These are phyloP conservation scores for Lasioglossum calceatum DNA, from an alignment of 2,888 invertebrate genomes.

Conservation along the genomic window DNA sequence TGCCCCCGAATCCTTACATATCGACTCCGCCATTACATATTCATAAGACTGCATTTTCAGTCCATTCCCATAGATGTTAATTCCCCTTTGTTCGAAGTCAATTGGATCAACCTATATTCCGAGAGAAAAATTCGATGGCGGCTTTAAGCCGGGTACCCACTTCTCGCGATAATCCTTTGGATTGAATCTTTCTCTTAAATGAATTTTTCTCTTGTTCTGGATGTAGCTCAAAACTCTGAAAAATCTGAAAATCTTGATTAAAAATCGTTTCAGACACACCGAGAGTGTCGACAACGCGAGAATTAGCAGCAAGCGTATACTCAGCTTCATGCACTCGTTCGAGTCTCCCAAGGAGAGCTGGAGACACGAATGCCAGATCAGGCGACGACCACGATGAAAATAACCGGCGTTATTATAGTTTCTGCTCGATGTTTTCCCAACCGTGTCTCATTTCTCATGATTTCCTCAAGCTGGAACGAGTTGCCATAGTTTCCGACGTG, in stretches of 20 bases:
- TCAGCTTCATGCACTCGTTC: conserved; percentile 4
- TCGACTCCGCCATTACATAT: background rate
- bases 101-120: background rate
- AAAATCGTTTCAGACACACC: too few relatives aligned
- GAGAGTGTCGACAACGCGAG: background rate
- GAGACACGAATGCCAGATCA: conserved; percentile 45
- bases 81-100: background rate
- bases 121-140: conserved; percentile 1
- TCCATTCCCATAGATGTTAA: background rate
- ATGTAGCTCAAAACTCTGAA: too few relatives aligned
- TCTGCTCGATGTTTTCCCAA: conserved; percentile 1
- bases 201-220: background rate
- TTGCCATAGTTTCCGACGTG: background rate
- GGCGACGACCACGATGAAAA: conserved; percentile 46
- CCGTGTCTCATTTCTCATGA: conserved; percentile 19
- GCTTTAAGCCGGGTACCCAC: background rate
- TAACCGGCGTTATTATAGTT: conserved; percentile 37
- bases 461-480: conserved; percentile 14
- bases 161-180: background rate
- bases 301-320: background rate
- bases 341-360: conserved; percentile 53
- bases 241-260: too few relatives aligned
- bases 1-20: conserved; percentile 41
- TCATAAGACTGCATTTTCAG: background rate
- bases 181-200: too few relatives aligned